Evolutionary conservation across 2,113 vertebrate species (phyloP), one percentile per base, ranked within the genome.

Genomic region (Lophotis ruficrista): DNA sequence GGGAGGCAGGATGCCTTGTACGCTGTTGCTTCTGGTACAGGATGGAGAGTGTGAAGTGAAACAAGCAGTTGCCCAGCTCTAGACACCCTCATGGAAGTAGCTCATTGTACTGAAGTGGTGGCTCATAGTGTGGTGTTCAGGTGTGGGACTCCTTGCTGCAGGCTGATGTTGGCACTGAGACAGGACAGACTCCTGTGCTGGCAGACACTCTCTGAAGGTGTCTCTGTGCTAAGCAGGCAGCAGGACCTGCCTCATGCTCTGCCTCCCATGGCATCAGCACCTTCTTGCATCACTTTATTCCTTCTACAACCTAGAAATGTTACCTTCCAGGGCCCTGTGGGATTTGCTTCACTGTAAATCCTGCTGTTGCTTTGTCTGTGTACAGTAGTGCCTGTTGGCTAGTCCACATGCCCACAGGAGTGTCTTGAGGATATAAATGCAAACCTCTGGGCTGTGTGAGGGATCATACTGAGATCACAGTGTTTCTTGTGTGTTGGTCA

Each of bases 401-500:
- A 58, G 45, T 22, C 56, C 7, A 2, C 10, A 1, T 65, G 31
- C 19, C 48, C 20, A 22, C 35, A 9, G 41, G 25, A 68, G 33
- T 25, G 16, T 60, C 78, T 14, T 54, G 73, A 79, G 37, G 60
- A 6, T 84, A 35, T 56, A 45, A 82, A 61, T 1, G 2, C 31
- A 82, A 51, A 79, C 14, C 28, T 64, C 48, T 76, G 79, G 61
- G 13, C 43, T 38, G 31, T 30, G 27, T 50, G 24, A 85, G 31
- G 58, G 41, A 14, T 53, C 0, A 0, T 70, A 51, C 47, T 66
- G 78, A 76, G 48, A 38, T 43, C 14, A 9, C 4, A 2, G 4
- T 48, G 18, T 76, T 93, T 72, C 33, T 37, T 80, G 7, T 41
- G 10, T 58, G 38, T 25, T 79, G 53, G 14, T 35, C 1, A 1